phyloP scores from a whole-genome alignment of 2,888 invertebrate species.

The Coremacera marginata region DNA sequence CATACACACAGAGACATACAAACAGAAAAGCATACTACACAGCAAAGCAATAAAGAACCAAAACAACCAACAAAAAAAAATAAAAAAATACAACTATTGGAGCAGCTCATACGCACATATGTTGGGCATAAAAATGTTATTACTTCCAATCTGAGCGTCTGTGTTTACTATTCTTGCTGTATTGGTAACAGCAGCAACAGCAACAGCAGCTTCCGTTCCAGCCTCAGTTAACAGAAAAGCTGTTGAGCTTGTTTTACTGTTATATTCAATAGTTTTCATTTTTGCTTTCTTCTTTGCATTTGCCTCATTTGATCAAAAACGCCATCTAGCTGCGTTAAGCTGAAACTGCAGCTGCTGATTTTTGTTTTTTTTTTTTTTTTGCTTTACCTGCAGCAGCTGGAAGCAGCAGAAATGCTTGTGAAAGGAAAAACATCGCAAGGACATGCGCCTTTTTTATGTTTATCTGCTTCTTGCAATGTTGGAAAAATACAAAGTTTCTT shows the following conservation, averaged over 20 bases:
- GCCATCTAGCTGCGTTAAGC: constrained; percentile 29
- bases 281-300: background rate
- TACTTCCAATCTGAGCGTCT: background rate
- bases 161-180: background rate
- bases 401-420: background rate
- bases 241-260: background rate
- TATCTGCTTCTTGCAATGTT: background rate
- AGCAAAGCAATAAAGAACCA: background rate
- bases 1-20: background rate
- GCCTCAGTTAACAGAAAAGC: constrained; percentile 50
- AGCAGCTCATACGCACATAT: background rate
- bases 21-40: background rate
- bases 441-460: background rate
- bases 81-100: background rate
- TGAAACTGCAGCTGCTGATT: constrained; percentile 1
- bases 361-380: constrained; percentile 31
- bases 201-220: constrained; percentile 34
- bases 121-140: background rate
- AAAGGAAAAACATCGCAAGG: background rate
- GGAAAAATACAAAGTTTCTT: background rate
- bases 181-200: background rate
- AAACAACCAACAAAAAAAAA: background rate
- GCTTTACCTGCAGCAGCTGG: background rate
- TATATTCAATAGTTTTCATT: too few relatives aligned
- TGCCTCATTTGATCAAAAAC: background rate